Base-by-base conservation (phyloP, 2,888 invertebrate genomes). In the Selenia dentaria region DNA sequence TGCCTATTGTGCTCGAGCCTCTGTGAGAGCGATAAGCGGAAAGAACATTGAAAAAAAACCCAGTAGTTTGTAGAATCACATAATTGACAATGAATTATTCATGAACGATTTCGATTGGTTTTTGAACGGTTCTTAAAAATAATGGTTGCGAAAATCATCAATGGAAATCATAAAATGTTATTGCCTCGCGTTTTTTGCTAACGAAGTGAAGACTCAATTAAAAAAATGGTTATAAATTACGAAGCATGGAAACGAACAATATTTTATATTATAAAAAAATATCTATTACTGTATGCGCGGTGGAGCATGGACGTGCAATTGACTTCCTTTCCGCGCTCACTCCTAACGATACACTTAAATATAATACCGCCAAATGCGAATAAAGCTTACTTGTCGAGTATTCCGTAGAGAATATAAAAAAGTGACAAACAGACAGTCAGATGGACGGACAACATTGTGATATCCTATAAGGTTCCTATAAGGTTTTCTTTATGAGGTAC, bases 141-240 rank as follows among this genome's bases (percentile, higher is more conserved):
- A 22, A 8, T 22, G 6, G 6, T 5, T 16, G 16, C 2, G 6
- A 6, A 22, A 4, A 22, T 22, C 22, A 6, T 2, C 16, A 40
- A 43, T 37, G 31, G 27, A 38, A n/a, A n/a, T n/a, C n/a, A n/a
- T n/a, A n/a, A n/a, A n/a, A n/a, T n/a, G n/a, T n/a, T n/a, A n/a
- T n/a, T n/a, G n/a, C n/a, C n/a, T n/a, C n/a, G 11, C 14, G 39
- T 44, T 36, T 42, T 42, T 44, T 41, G n/a, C 44, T n/a, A n/a
- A 44, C 41, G 52, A 46, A 55, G 50, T 52, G n/a, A 37, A 40
- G 29, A 36, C 27, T 32, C 37, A 24, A 47, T 16, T 3, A 16
- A 16, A 16, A 16, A 16, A 2, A 2, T 16, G 2, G 16, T 29
- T 32, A 32, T 20, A 35, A 44, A 24, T 27, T 28, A 34, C 16